A percentile compares a stretch with the other conserved stretches of the same genome.
phyloP scores from a whole-genome alignment of 2,797 vertebrate genomes.

The Eurystomus glaucurus region DNA sequence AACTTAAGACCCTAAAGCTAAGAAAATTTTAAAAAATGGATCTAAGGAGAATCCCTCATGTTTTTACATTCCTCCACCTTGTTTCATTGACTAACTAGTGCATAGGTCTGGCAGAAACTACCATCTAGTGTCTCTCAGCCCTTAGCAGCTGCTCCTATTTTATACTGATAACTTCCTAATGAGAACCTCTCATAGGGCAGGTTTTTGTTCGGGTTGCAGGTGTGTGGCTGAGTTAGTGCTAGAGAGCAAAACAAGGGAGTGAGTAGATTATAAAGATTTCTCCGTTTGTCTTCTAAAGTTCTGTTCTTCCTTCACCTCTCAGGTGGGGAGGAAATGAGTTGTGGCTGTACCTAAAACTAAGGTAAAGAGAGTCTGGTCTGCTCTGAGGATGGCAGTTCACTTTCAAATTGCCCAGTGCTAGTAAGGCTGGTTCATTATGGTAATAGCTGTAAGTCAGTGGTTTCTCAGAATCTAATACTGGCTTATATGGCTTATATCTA shows the following conservation, averaged over 20 bases:
- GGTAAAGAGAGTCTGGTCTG: not conserved
- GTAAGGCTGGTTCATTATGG: not conserved
- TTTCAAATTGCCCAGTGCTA: not conserved
- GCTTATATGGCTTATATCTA: not conserved
- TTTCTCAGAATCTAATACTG: not conserved
- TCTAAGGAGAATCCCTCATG: not conserved
- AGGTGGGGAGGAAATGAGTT: not conserved
- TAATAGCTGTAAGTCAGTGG: not conserved
- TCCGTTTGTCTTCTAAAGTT: accelerated
- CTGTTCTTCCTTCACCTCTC: not conserved
- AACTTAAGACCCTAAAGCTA: not conserved
- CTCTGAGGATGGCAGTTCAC: not conserved
- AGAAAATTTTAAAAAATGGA: not conserved
- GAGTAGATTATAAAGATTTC: not conserved
- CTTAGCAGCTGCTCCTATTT: slow-evolving; percentile 8
- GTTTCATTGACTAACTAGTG: not conserved
- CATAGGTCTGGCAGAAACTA: not conserved
- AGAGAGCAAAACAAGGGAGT: not conserved
- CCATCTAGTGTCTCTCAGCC: not conserved
- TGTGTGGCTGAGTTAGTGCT: not conserved
- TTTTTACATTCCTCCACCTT: not conserved
- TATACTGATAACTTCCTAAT: not conserved
- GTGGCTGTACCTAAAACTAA: not conserved
- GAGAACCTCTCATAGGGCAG: not conserved
- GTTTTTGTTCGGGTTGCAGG: not conserved